These are phyloP conservation scores for Xiphorhynchus erythropygius DNA, from an alignment of 2,797 vertebrate species.

Conservation along the genomic window DNA sequence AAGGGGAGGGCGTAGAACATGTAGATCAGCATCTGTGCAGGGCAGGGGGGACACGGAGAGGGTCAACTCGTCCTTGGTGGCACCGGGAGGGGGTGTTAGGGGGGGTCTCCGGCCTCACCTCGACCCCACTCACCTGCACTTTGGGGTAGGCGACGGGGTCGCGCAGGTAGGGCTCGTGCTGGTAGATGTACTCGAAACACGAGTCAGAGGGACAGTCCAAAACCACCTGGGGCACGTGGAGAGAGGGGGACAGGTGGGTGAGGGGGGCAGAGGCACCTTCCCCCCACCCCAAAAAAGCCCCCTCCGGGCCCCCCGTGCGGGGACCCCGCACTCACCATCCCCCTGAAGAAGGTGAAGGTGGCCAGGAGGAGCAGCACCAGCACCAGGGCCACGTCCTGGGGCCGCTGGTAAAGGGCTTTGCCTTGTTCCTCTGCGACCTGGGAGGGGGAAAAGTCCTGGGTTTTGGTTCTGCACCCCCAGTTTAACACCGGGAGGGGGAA, in stretches of 20 bases:
- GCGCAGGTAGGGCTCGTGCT: slow-evolving; percentile 89
- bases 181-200: slow-evolving; percentile 84
- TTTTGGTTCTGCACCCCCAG: fast-evolving
- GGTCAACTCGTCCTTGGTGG: fast-evolving
- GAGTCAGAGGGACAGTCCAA: slow-evolving; percentile 86
- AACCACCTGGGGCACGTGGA: slow-evolving; percentile 75
- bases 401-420: slow-evolving; percentile 82
- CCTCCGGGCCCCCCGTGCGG: fast-evolving
- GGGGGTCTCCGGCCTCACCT: not conserved
- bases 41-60: fast-evolving
- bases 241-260: fast-evolving
- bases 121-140: slow-evolving; percentile 80
- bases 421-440: slow-evolving; percentile 83
- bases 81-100: too few relatives aligned
- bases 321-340: slow-evolving; percentile 63
- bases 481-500: too few relatives aligned
- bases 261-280: not conserved
- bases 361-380: slow-evolving; percentile 76
- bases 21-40: slow-evolving; percentile 84
- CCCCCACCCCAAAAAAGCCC: fast-evolving
- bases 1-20: slow-evolving; percentile 88
- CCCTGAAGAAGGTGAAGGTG: slow-evolving; percentile 86
- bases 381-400: slow-evolving; percentile 80
- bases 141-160: slow-evolving; percentile 90
- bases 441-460: fast-evolving